phyloP scores from a whole-genome alignment of 2,797 vertebrate genomes.

The Sebastes cheni region DNA sequence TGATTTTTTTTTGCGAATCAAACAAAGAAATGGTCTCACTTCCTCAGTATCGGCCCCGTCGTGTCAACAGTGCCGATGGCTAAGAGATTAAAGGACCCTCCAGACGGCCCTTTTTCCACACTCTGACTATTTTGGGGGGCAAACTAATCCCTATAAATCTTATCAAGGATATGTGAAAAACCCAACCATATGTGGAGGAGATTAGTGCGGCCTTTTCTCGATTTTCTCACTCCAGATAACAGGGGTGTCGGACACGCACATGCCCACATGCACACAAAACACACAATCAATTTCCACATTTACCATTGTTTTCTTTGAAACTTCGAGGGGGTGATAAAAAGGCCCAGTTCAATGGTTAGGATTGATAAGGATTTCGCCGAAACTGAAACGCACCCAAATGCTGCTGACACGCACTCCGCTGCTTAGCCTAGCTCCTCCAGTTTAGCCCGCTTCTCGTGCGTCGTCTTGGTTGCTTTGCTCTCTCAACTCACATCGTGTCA shows the following conservation, averaged over 20 bases:
- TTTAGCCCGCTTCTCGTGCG: slow-evolving; percentile 11
- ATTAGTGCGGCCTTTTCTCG: slow-evolving; percentile 66
- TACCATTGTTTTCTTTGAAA: slow-evolving; percentile 58
- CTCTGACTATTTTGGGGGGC: slow-evolving; percentile 63
- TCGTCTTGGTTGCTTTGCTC: slow-evolving; percentile 39
- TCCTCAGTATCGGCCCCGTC: slow-evolving; percentile 16
- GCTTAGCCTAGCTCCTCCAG: slow-evolving; percentile 3
- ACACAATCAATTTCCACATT: slow-evolving; percentile 52
- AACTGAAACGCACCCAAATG: neutral
- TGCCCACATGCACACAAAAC: neutral
- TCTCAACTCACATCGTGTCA: slow-evolving; percentile 24
- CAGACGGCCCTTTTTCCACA: slow-evolving; percentile 65
- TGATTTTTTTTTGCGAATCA: slow-evolving; percentile 20
- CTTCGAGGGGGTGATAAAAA: slow-evolving; percentile 39
- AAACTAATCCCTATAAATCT: slow-evolving; percentile 79
- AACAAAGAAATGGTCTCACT: slow-evolving; percentile 40
- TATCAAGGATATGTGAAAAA: slow-evolving; percentile 75
- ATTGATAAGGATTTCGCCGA: neutral
- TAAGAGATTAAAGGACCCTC: slow-evolving; percentile 71
- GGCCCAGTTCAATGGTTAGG: neutral
- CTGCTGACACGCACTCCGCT: neutral
- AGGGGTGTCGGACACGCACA: slow-evolving; percentile 35
- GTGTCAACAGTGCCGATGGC: slow-evolving; percentile 62
- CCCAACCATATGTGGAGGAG: slow-evolving; percentile 72
- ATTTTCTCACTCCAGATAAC: slow-evolving; percentile 67